phyloP scores from a whole-genome alignment of 53 echinoderm and acorn worm genomes.

The Actinopyga echinites region DNA sequence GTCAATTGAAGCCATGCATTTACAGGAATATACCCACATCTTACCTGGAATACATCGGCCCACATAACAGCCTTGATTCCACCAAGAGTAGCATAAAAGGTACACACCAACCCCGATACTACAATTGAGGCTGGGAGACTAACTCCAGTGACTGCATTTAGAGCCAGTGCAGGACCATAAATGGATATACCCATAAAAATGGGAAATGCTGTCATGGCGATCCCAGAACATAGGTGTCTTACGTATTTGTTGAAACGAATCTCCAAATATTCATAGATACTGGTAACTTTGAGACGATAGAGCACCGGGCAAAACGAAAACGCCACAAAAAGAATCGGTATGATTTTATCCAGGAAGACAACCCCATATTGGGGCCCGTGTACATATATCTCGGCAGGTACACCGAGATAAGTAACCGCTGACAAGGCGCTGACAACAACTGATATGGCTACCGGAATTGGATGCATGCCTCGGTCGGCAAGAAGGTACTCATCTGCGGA shows the following conservation, averaged over 20 bases:
- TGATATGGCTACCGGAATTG: constrained; percentile 27
- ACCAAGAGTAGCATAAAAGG: constrained; percentile 15
- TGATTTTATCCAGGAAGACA: background rate
- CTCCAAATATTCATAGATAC: constrained; percentile 26
- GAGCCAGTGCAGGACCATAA: constrained; percentile 11
- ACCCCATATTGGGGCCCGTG: constrained; percentile 17
- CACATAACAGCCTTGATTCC: too few relatives aligned
- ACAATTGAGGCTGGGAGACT: constrained; percentile 3
- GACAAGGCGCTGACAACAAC: constrained; percentile 25
- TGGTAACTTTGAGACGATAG: constrained; percentile 10
- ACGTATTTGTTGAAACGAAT: background rate
- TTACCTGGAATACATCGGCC: too few relatives aligned
- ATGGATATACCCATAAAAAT: constrained; percentile 21
- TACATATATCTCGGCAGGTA: constrained; percentile 6
- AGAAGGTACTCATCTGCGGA: constrained; percentile 32
- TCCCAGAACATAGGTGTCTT: background rate
- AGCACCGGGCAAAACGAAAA: constrained; percentile 10
- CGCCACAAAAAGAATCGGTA: background rate
- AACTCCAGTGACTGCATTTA: constrained; percentile 25
- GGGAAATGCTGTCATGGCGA: background rate
- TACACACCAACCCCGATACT: background rate
- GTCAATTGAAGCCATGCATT: too few relatives aligned
- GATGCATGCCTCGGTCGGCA: constrained; percentile 22
- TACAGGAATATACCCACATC: constrained; percentile 17
- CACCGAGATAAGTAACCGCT: constrained; percentile 25